Evolutionary conservation across 1,140 invertebrate species (phyloP).

Genomic region (Nasonia vitripennis): DNA sequence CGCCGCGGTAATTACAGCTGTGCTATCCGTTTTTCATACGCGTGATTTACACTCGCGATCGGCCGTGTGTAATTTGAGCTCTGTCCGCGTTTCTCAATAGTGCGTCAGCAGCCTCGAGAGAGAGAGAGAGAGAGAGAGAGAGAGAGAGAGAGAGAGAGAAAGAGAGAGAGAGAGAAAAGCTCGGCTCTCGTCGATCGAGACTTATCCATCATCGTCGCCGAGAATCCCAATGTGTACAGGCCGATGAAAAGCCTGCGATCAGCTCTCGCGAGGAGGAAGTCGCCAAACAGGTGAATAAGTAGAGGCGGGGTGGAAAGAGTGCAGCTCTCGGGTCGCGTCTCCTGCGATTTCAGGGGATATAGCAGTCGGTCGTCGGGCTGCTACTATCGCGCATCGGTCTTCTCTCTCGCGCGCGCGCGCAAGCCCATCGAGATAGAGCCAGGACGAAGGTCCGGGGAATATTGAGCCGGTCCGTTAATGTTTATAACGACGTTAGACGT

Average conservation of each 20-base stretch:
- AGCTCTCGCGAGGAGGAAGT: not conserved
- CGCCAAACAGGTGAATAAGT: conserved; percentile 18
- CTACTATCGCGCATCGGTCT: not conserved
- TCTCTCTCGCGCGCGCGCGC: not conserved
- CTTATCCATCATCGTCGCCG: not conserved
- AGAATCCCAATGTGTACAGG: not conserved
- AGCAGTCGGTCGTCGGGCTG: not conserved
- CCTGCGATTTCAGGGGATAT: conserved; percentile 38
- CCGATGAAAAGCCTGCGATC: no score
- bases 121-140: no score
- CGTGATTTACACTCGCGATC: no score
- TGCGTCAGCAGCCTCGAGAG: no score
- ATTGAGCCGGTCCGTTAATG: conserved; percentile 74
- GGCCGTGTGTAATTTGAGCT: no score
- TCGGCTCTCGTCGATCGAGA: no score
- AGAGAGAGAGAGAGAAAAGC: no score
- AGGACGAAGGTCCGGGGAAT: conserved; percentile 68
- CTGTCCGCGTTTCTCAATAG: no score
- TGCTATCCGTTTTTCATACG: no score
- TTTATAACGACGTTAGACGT: conserved; percentile 74
- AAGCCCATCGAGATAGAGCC: conserved; percentile 8
- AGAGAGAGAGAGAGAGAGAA: no score
- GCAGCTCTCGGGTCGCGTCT: conserved; percentile 8
- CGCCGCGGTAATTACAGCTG: no score
- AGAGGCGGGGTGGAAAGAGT: not conserved